A percentile compares a stretch with the other conserved stretches of the same genome.
Conservation (phyloP, 1,140 invertebrate genomes). For the Leptonema lineaticorne region DNA sequence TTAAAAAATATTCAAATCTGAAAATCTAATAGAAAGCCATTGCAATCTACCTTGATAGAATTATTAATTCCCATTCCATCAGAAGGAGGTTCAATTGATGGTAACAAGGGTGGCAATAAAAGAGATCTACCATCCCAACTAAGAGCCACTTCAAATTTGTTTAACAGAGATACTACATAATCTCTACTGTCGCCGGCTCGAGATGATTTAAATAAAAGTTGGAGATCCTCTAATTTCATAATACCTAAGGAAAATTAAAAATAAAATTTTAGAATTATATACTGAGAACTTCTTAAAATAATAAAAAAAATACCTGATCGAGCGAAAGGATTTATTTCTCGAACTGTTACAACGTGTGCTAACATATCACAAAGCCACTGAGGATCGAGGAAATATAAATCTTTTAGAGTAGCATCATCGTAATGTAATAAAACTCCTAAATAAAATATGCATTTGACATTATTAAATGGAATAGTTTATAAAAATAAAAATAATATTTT, state of each 20-base stretch:
- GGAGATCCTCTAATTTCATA: conserved; percentile 93
- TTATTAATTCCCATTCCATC: conserved; percentile 32
- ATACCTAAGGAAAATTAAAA: conserved; percentile 58
- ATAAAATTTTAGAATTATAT: neutral
- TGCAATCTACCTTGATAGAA: conserved; percentile 34
- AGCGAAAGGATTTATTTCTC: conserved; percentile 95
- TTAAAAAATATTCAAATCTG: conserved; percentile 1
- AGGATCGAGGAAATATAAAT: conserved; percentile 93
- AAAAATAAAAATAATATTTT: neutral
- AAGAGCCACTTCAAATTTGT: conserved; percentile 97
- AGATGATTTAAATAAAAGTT: conserved; percentile 89
- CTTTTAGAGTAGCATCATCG: conserved; percentile 93
- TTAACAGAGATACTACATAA: conserved; percentile 88
- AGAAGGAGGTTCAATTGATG: conserved; percentile 61
- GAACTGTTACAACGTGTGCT: conserved; percentile 92
- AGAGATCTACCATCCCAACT: conserved; percentile 94
- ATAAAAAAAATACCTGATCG: conserved; percentile 61
- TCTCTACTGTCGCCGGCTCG: conserved; percentile 74
- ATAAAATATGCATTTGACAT: conserved; percentile 32
- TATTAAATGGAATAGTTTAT: neutral
- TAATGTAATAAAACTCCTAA: conserved; percentile 93
- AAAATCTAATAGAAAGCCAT: neutral
- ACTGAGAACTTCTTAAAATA: conserved; percentile 1
- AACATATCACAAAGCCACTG: conserved; percentile 99
- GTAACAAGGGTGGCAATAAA: conserved; percentile 89